Conservation (phyloP, 1,140 invertebrate genomes). For the Asbolus verrucosus region DNA sequence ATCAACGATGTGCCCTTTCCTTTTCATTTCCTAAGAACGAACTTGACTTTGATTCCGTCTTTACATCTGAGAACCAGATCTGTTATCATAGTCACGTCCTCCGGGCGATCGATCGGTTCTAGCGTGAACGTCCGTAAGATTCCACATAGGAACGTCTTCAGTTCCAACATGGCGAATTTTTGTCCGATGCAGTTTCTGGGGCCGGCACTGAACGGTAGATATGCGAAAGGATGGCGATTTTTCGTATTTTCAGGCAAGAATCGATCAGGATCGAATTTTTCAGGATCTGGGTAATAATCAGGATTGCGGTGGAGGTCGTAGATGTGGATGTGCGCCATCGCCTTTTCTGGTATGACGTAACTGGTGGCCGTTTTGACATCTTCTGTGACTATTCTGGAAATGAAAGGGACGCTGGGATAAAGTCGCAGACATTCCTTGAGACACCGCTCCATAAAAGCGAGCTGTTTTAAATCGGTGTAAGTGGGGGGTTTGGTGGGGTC, state of each 20-base stretch:
- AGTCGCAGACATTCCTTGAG: conserved; percentile 74
- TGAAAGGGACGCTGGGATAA: conserved; percentile 77
- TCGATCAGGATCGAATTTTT: conserved; percentile 75
- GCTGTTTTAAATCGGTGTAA: conserved; percentile 70
- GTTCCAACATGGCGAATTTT: conserved; percentile 82
- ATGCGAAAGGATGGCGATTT: conserved; percentile 68
- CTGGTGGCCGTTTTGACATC: conserved; percentile 64
- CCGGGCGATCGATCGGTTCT: conserved; percentile 54
- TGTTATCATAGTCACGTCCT: conserved; percentile 56
- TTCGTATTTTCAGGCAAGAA: conserved; percentile 71
- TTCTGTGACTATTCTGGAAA: conserved; percentile 69
- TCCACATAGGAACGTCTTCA: conserved; percentile 76
- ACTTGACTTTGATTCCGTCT: conserved; percentile 61
- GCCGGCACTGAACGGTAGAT: conserved; percentile 76
- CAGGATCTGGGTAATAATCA: conserved; percentile 71
- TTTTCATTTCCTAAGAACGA: background rate
- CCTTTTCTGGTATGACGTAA: conserved; percentile 25
- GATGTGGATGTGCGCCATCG: conserved; percentile 35
- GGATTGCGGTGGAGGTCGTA: conserved; percentile 47
- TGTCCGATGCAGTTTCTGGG: conserved; percentile 78
- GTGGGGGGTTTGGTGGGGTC: conserved; percentile 64
- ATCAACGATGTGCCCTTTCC: background rate
- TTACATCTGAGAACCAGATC: conserved; percentile 63
- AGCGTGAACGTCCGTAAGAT: conserved; percentile 74
- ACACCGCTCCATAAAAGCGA: conserved; percentile 75